Conservation (phyloP, 2,797 vertebrate species). For the Atherinosoma microstoma region DNA sequence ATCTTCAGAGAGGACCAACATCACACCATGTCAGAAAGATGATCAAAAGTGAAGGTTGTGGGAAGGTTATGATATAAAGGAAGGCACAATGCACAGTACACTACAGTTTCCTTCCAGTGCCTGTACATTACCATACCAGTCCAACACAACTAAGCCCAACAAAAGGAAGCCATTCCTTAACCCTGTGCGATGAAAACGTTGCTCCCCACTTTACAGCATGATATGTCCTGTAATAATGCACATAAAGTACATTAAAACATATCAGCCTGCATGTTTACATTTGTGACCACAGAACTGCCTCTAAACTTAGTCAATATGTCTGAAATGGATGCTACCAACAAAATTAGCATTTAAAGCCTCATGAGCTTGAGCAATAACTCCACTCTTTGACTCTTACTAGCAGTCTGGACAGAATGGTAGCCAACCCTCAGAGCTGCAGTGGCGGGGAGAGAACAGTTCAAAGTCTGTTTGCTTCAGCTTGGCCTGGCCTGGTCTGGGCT, state of each 20-base stretch:
- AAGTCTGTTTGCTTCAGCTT: conserved; percentile 53
- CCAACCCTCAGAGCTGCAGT: conserved; percentile 54
- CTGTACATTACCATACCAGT: background rate
- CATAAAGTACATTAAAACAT: background rate
- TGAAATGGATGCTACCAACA: conserved; percentile 22
- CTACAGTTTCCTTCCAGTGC: conserved; percentile 26
- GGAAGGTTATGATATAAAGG: background rate
- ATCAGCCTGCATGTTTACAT: conserved; percentile 7
- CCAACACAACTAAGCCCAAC: conserved; percentile 15
- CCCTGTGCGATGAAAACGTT: conserved; percentile 27
- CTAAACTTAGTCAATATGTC: conserved; percentile 4
- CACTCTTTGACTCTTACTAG: conserved; percentile 45
- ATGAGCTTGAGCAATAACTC: conserved; percentile 40
- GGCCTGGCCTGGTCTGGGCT: conserved; percentile 11
- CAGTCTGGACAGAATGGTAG: conserved; percentile 47
- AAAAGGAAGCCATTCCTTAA: conserved; percentile 26
- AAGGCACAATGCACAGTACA: conserved; percentile 1
- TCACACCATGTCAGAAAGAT: background rate
- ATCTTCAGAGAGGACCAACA: background rate
- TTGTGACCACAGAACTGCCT: conserved; percentile 1
- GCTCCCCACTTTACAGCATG: background rate
- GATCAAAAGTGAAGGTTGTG: no score
- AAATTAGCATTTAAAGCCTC: conserved; percentile 25
- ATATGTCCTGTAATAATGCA: conserved; percentile 27
- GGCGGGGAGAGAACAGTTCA: conserved; percentile 52